phyloP scores from a whole-genome alignment of 2,113 vertebrate species.

The Todiramphus chloris region DNA sequence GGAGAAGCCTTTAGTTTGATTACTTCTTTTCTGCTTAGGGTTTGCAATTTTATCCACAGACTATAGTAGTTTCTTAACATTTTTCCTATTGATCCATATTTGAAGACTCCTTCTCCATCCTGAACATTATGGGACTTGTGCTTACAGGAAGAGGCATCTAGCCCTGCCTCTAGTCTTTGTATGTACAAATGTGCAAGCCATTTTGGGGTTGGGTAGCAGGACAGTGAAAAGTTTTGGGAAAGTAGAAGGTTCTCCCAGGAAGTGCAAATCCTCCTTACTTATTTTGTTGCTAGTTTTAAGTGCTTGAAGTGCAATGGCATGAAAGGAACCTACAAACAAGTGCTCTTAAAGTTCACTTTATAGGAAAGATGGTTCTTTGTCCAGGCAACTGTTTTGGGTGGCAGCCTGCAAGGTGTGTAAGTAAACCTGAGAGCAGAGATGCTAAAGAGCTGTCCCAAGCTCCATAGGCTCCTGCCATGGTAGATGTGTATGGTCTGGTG shows the following conservation, averaged over 20 bases:
- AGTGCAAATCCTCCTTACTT: rapidly evolving
- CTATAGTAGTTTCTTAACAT: not conserved
- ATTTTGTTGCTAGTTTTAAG: not conserved
- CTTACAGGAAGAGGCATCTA: not conserved
- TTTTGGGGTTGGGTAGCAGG: not conserved
- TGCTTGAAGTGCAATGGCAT: not conserved
- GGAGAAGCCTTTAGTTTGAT: not conserved
- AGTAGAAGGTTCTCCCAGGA: not conserved
- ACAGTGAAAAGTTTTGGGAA: not conserved
- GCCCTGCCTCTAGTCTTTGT: not conserved
- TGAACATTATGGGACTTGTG: not conserved
- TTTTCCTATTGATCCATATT: not conserved
- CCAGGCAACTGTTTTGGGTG: not conserved
- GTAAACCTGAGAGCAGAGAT: not conserved
- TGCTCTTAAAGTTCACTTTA: not conserved
- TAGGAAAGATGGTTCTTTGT: not conserved
- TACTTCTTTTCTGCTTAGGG: not conserved
- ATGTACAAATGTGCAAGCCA: not conserved
- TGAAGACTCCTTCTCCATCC: not conserved
- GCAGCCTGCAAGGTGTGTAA: not conserved
- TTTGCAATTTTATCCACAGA: not conserved
- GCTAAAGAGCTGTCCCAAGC: not conserved
- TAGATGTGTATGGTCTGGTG: not conserved
- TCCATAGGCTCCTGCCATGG: not conserved
- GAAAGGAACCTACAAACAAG: not conserved